Conservation (phyloP, 2,888 invertebrate genomes). For the Molorchus minor region DNA sequence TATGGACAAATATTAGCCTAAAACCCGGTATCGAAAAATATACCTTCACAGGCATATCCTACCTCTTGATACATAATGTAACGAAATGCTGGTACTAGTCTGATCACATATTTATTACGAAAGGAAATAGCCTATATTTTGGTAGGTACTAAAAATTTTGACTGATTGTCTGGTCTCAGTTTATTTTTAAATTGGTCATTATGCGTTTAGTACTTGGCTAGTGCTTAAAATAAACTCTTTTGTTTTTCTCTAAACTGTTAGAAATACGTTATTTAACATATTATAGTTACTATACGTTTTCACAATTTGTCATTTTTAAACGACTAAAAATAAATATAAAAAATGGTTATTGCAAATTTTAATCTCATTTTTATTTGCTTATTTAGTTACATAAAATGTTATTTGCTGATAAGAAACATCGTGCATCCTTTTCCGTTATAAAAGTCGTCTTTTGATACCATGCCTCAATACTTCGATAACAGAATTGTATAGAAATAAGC, state of each 20-base stretch:
- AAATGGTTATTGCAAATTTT: background rate
- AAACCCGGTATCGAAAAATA: background rate
- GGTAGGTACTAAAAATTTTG: background rate
- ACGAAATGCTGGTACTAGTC: too few species aligned
- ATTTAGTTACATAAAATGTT: slow-evolving; percentile 15
- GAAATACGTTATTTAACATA: background rate
- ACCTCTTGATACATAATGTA: too few species aligned
- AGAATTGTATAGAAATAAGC: too few species aligned
- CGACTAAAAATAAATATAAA: background rate
- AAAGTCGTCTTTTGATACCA: too few species aligned
- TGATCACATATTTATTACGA: too few species aligned
- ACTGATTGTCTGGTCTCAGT: background rate
- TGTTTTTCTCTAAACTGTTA: background rate
- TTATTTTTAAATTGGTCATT: background rate
- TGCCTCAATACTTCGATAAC: too few species aligned
- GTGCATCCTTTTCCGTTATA: slow-evolving; percentile 20
- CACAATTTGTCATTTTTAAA: too few species aligned
- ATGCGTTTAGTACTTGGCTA: slow-evolving; percentile 9
- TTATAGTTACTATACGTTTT: too few species aligned
- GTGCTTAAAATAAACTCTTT: background rate
- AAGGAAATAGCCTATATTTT: too few species aligned
- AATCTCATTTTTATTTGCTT: background rate
- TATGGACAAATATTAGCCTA: slow-evolving; percentile 5
- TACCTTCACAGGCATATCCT: too few species aligned
- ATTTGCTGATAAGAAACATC: slow-evolving; percentile 16